phyloP scores from a whole-genome alignment of 2,113 vertebrate species.

The Saguinus midas region DNA sequence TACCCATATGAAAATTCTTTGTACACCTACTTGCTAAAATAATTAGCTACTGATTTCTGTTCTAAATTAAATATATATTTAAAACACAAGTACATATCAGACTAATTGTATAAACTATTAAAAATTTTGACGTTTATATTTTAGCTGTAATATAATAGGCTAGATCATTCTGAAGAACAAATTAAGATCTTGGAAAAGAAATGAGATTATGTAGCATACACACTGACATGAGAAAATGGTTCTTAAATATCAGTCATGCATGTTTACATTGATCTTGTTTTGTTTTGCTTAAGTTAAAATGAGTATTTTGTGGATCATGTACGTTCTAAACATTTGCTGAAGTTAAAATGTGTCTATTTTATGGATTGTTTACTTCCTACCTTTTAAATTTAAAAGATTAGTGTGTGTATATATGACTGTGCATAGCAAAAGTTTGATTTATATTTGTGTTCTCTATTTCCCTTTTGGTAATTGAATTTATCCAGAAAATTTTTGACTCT shows the following conservation, averaged over 20 bases:
- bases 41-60: background rate
- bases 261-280: background rate
- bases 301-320: background rate
- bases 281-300: background rate
- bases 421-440: background rate
- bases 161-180: background rate
- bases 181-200: background rate
- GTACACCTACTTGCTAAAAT: background rate
- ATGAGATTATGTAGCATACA: background rate
- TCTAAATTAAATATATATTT: background rate
- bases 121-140: background rate
- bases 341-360: background rate
- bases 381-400: background rate
- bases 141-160: background rate
- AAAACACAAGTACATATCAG: background rate
- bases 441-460: background rate
- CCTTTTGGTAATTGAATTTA: background rate
- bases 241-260: background rate
- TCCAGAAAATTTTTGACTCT: background rate
- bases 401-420: background rate
- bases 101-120: background rate
- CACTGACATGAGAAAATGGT: background rate
- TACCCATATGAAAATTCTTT: background rate
- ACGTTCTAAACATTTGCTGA: background rate
- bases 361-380: background rate